These are phyloP conservation scores for Phalacrocorax aristotelis DNA, from an alignment of 2,113 vertebrate genomes.

Conservation along the genomic window DNA sequence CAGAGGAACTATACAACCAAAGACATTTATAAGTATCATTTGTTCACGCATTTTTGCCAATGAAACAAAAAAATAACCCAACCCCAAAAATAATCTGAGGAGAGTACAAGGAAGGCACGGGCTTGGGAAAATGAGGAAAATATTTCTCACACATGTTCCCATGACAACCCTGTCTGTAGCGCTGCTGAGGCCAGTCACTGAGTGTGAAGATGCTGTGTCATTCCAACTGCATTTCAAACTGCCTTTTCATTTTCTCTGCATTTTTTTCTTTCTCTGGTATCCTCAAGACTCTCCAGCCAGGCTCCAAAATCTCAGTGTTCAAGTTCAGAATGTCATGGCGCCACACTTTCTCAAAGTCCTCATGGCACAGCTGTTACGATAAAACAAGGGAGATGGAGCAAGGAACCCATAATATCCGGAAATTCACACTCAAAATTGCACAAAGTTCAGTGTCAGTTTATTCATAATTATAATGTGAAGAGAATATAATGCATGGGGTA, in stretches of 20 bases:
- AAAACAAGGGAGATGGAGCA: neutral
- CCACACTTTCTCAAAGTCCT: neutral
- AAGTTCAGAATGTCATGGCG: neutral
- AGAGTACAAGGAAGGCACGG: neutral
- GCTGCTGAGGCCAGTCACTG: neutral
- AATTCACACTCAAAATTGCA: neutral
- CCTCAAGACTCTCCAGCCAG: neutral
- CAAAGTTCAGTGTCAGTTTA: neutral
- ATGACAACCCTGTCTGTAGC: constrained; percentile 53
- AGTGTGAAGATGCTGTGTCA: constrained; percentile 47
- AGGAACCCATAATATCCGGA: neutral
- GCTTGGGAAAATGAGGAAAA: neutral
- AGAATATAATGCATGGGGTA: neutral
- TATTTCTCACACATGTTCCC: constrained; percentile 25
- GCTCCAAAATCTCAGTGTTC: neutral
- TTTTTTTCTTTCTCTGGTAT: neutral
- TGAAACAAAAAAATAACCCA: neutral
- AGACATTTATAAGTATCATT: neutral
- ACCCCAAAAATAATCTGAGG: neutral
- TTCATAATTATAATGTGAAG: neutral
- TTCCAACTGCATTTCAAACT: neutral
- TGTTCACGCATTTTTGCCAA: neutral
- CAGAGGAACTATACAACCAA: neutral
- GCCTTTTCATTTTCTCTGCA: neutral
- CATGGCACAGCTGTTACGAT: neutral